Evolutionary conservation across 2,797 vertebrate genomes (phyloP).

Genomic region (Lagocephalus sceleratus): DNA sequence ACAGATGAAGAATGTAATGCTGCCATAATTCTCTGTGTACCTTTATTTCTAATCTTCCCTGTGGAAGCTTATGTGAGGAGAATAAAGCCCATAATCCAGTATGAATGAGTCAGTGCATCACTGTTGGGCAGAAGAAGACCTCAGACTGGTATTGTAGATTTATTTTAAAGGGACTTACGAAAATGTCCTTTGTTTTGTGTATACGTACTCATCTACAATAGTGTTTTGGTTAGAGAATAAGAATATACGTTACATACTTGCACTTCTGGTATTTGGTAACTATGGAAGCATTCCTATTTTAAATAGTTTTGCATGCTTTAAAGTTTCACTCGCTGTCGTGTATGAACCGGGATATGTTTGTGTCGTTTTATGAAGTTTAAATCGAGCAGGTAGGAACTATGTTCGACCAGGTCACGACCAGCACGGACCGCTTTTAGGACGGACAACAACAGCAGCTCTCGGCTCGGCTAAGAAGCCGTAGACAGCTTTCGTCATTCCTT

Average conservation of each 20-base stretch:
- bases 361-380: too few species aligned
- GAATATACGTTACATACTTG: too few species aligned
- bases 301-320: too few species aligned
- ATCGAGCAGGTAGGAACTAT: conserved; percentile 37
- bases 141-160: conserved; percentile 1
- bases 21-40: conserved; percentile 8
- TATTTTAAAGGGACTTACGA: conserved; percentile 9
- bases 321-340: too few species aligned
- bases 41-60: conserved; percentile 35
- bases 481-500: not conserved
- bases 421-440: conserved; percentile 46
- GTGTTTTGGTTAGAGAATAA: too few species aligned
- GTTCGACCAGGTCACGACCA: not conserved
- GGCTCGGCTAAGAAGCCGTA: not conserved
- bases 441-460: conserved; percentile 9
- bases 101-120: conserved; percentile 19
- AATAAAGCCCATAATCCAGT: conserved; percentile 65
- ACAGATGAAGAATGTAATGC: not conserved
- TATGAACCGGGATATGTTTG: too few species aligned
- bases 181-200: conserved; percentile 12
- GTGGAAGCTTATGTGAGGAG: conserved; percentile 32
- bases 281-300: too few species aligned
- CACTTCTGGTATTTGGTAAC: too few species aligned
- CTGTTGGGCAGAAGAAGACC: conserved; percentile 17
- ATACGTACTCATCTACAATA: conserved; percentile 1